A percentile compares a stretch with the other conserved stretches of the same genome.
These are phyloP conservation scores for Sitobion miscanthi DNA, from an alignment of 1,140 invertebrate species.

Conservation along the genomic window DNA sequence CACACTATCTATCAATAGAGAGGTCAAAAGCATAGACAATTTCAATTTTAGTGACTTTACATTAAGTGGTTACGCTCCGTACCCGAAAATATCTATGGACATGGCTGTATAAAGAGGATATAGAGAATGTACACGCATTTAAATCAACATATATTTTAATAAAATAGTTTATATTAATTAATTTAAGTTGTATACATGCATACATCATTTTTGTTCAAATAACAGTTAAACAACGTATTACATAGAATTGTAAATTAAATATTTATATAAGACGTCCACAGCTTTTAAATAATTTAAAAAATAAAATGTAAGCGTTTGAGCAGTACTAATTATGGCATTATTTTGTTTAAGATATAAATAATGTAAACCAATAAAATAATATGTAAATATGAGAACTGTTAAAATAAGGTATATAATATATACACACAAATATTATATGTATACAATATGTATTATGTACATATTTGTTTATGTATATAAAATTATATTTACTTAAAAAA, in stretches of 20 bases:
- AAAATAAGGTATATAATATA: background rate
- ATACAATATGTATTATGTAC: background rate
- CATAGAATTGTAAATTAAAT: conserved; percentile 12
- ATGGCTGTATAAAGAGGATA: conserved; percentile 85
- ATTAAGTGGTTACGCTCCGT: conserved; percentile 85
- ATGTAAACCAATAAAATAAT: background rate
- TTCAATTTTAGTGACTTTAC: conserved; percentile 91
- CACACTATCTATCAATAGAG: conserved; percentile 75
- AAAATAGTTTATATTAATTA: conserved; percentile 23
- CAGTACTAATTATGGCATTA: background rate
- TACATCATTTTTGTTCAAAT: background rate
- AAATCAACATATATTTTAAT: conserved; percentile 26
- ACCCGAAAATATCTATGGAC: conserved; percentile 91
- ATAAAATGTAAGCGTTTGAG: conserved; percentile 1
- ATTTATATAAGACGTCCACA: background rate
- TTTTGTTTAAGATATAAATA: background rate
- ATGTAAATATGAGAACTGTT: background rate
- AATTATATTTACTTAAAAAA: background rate
- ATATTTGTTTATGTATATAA: background rate
- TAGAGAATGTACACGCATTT: background rate
- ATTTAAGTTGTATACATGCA: background rate
- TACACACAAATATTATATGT: conserved; percentile 13
- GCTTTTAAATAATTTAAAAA: background rate
- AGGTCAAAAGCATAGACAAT: conserved; percentile 82
- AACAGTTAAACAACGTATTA: background rate